Base-by-base conservation (phyloP, 2,113 vertebrate genomes). In the Abramis brama region DNA sequence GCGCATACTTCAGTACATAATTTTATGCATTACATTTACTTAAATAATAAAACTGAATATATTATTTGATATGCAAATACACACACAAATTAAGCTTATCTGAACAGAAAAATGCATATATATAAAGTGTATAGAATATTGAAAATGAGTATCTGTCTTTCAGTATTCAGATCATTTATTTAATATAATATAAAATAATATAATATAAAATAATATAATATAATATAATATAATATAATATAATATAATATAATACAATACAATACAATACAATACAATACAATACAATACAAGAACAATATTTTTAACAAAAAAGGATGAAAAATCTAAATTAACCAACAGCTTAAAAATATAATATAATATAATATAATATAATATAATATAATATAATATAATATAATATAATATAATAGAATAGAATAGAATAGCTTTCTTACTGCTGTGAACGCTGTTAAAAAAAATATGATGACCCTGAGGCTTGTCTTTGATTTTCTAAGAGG, bases 401-500 rank as follows among this genome's bases (percentile, higher is more conserved):
- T 27, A 73, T 23, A 80, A 30, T 30, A 30, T 0, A 33, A 33
- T 33, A 33, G 0, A 33, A 33, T 27, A 73, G 47, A 33, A 71
- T 17, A 59, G 4, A 30, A 81, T 33, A 74, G 33, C 0, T 11
- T 15, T 57, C 23, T 66, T 11, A 81, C 4, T 5, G 19, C 23
- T 47, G 12, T 25, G 25, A 81, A 47, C n/a, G 64, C 2, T 47
- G n/a, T 81, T 33, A 9, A 70, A 82, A 82, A 59, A 70, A 52
- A 76, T 17, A 80, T 68, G 79, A 30, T 13, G 27, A 70, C 62
- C 60, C 43, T 52, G 10, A 70, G 62, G 62, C 62, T 68, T 52
- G 60, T 82, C 25, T 68, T 70, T 68, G 43, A 52, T 52, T 82
- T 68, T 82, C 62, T 82, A 68, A 82, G n/a, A 81, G 79, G 79